These are phyloP conservation scores for Gryllus bimaculatus DNA, from an alignment of 1,140 invertebrate genomes.

Conservation along the genomic window DNA sequence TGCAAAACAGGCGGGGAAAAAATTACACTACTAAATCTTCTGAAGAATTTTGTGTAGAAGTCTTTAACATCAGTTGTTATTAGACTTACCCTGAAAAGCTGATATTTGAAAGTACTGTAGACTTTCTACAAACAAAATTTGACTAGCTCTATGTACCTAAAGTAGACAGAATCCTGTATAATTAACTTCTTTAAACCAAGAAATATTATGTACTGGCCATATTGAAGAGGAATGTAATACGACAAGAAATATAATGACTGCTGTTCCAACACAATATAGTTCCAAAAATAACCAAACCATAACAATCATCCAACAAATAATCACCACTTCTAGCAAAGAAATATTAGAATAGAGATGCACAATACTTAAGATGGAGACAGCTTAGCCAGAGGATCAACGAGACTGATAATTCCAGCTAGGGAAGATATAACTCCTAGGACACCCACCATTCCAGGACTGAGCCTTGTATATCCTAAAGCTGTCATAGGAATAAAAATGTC, in stretches of 20 bases:
- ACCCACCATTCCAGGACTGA: constrained; percentile 65
- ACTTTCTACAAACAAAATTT: not conserved
- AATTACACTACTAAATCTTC: not conserved
- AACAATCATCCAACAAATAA: not conserved
- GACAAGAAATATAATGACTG: no score
- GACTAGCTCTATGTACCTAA: not conserved
- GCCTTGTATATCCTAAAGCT: constrained; percentile 59
- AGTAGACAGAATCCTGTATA: not conserved
- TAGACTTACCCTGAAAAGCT: no score
- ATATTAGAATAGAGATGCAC: not conserved
- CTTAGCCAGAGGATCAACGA: constrained; percentile 62
- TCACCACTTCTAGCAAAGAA: not conserved
- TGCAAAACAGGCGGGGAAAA: not conserved
- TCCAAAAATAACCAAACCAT: not conserved
- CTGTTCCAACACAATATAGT: not conserved
- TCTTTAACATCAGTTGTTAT: no score
- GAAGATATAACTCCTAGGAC: constrained; percentile 70
- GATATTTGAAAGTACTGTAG: not conserved
- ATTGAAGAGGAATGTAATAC: not conserved
- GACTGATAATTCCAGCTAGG: constrained; percentile 55
- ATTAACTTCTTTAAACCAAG: not conserved
- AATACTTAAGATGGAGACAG: constrained; percentile 44
- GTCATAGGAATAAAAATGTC: constrained; percentile 76
- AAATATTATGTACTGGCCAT: not conserved
- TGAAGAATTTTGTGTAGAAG: no score